Percentiles rank a stretch among this genome's conserved stretches.
These are phyloP conservation scores for Hyaena hyaena DNA, from an alignment of 2,113 vertebrate genomes.

Conservation along the genomic window DNA sequence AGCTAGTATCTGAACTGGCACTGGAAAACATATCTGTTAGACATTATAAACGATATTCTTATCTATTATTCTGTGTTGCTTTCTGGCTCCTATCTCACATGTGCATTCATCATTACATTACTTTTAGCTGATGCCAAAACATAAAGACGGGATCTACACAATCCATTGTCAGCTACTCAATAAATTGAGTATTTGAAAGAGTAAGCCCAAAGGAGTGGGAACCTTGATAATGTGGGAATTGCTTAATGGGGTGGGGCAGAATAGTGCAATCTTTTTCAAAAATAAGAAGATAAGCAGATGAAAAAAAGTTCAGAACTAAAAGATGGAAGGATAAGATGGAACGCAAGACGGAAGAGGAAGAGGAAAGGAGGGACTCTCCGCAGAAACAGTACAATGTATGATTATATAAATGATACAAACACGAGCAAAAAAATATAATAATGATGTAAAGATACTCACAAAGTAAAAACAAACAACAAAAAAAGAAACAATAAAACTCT, in stretches of 20 bases:
- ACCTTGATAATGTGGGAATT: constrained; percentile 58
- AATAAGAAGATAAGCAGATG: background rate
- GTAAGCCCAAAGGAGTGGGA: constrained; percentile 66
- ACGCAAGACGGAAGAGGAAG: background rate
- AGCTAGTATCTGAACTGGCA: background rate
- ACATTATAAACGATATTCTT: background rate
- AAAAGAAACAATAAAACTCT: background rate
- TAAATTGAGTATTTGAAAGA: constrained; percentile 59
- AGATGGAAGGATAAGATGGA: background rate
- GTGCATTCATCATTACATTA: background rate
- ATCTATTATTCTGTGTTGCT: background rate
- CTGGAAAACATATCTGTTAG: background rate
- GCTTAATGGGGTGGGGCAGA: background rate
- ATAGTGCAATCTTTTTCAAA: background rate
- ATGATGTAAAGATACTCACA: background rate
- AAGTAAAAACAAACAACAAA: background rate
- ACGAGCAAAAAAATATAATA: background rate
- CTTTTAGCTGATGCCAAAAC: constrained; percentile 61
- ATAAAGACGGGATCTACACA: constrained; percentile 33
- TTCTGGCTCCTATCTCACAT: background rate
- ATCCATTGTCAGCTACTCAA: constrained; percentile 54
- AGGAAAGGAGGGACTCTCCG: background rate
- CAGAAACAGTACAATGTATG: background rate
- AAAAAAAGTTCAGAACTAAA: background rate
- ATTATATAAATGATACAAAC: background rate